Conservation (phyloP, 2,113 vertebrate species). For the Meriones unguiculatus region DNA sequence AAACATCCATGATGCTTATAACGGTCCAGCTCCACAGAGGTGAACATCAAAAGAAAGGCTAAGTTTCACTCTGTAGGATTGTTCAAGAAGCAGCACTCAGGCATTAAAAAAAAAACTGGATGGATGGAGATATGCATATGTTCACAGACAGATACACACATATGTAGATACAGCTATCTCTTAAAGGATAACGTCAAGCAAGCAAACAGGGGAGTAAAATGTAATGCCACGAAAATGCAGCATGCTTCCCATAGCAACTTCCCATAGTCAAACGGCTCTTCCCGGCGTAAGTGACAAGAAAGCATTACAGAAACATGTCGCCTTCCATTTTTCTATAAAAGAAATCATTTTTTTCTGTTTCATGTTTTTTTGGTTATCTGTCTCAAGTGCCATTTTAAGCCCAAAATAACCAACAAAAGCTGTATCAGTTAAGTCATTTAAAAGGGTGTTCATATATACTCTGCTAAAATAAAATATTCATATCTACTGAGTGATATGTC, state of each 20-base stretch:
- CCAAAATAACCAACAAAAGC: slow-evolving; percentile 57
- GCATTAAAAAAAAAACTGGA: not conserved
- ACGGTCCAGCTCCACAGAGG: slow-evolving; percentile 30
- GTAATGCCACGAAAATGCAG: slow-evolving; percentile 11
- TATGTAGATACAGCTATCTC: not conserved
- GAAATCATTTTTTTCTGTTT: slow-evolving; percentile 69
- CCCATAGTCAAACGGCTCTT: slow-evolving; percentile 62
- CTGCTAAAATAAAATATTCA: slow-evolving; percentile 37
- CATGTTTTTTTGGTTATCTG: slow-evolving; percentile 59
- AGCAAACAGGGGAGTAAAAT: slow-evolving; percentile 65
- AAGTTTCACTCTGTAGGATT: slow-evolving; percentile 26
- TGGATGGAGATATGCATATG: not conserved
- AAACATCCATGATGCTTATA: slow-evolving; percentile 42
- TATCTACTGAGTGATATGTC: slow-evolving; percentile 41
- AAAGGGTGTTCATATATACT: slow-evolving; percentile 15
- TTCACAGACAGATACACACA: not conserved
- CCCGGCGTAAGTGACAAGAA: slow-evolving; percentile 44
- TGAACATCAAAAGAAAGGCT: slow-evolving; percentile 51
- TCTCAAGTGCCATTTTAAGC: slow-evolving; percentile 64
- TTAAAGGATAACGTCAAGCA: slow-evolving; percentile 52
- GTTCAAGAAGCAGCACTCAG: not conserved
- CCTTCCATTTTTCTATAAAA: slow-evolving; percentile 60
- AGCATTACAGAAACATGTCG: slow-evolving; percentile 65
- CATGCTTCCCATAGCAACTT: slow-evolving; percentile 62
- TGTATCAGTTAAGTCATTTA: slow-evolving; percentile 39